Base-by-base conservation (phyloP, 1,140 invertebrate genomes). In the Probaryconus sp. region DNA sequence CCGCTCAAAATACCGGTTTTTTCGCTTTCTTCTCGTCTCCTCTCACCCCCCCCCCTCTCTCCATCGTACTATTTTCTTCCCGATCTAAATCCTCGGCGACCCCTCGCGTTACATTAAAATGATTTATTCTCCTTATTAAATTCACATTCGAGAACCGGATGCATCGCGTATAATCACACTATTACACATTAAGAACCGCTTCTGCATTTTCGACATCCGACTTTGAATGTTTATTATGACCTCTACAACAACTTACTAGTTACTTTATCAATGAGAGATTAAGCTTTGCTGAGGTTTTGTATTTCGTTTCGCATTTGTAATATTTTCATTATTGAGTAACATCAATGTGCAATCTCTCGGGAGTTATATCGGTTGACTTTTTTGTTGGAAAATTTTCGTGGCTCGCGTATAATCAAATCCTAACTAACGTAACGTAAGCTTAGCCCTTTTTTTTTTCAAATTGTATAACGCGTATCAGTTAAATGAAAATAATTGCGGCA, bases 121-220 rank as follows among this genome's bases (percentile, higher is more conserved):
- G 68, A 79, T 75, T 77, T 75, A 77, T 75, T 79, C 74, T 67
- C 48, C 65, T 79, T 74, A 72, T 75, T 79, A 75, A 77, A 75
- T 73, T 67, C 60, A 63, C 56, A 77, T 75, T 67, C 55, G 30
- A 51, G 60, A 72, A 60, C 61, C 43, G 61, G 75, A 68, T 61
- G 45, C 45, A 28, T 21, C 26, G 13, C 48, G 58, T 51, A 55
- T 71, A 64, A 60, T 47, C 47, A 45, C 37, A 24, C 26, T 20
- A n/a, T 20, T 24, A 20, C 9, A n/a, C 28, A 35, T 45, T 68
- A 35, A 43, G 53, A 68, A 30, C 45, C 31, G 26, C 51, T 24
- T 50, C 28, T 53, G 30, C 37, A 56, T 48, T 67, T 53, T 43
- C 9, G 9, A 3, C 3, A 9, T 30, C 28, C 28, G 28, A 30